Percentiles rank a stretch among this genome's conserved stretches.
Evolutionary conservation across 2,888 invertebrate species (phyloP).

Genomic region (Zygogramma bicolorata): DNA sequence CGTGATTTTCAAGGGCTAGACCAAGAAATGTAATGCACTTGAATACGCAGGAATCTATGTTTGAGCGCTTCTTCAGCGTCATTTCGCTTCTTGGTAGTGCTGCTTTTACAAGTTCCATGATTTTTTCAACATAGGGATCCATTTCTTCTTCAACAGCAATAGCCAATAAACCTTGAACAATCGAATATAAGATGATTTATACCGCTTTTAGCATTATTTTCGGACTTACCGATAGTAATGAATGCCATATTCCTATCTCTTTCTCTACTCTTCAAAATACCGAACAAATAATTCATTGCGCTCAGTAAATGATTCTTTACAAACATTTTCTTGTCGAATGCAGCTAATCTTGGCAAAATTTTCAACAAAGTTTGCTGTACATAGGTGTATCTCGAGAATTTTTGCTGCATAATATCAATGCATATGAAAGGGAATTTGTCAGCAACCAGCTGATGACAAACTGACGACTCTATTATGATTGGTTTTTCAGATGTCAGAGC

Average conservation of each 20-base stretch:
- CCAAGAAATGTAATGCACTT: constrained; percentile 93
- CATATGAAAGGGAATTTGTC: constrained; percentile 88
- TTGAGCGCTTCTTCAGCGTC: constrained; percentile 79
- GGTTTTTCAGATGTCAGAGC: constrained; percentile 71
- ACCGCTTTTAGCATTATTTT: neutral
- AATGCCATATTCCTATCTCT: constrained; percentile 90
- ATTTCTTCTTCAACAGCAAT: constrained; percentile 89
- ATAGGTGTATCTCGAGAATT: constrained; percentile 79
- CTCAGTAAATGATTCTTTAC: constrained; percentile 79
- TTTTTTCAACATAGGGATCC: constrained; percentile 81
- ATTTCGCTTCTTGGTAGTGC: constrained; percentile 78
- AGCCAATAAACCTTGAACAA: constrained; percentile 74
- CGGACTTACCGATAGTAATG: constrained; percentile 79
- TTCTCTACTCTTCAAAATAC: constrained; percentile 82
- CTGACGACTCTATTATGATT: constrained; percentile 85
- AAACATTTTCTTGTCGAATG: constrained; percentile 89
- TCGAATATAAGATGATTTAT: neutral
- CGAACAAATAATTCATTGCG: constrained; percentile 83
- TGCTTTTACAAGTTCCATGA: constrained; percentile 79
- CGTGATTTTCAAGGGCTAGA: constrained; percentile 83
- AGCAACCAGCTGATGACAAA: constrained; percentile 84
- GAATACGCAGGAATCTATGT: constrained; percentile 90
- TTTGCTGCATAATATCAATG: constrained; percentile 82
- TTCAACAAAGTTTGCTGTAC: constrained; percentile 90
- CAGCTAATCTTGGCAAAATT: constrained; percentile 91